Base-by-base conservation (phyloP, 2,888 invertebrate genomes). In the Pristionchus japonicus region DNA sequence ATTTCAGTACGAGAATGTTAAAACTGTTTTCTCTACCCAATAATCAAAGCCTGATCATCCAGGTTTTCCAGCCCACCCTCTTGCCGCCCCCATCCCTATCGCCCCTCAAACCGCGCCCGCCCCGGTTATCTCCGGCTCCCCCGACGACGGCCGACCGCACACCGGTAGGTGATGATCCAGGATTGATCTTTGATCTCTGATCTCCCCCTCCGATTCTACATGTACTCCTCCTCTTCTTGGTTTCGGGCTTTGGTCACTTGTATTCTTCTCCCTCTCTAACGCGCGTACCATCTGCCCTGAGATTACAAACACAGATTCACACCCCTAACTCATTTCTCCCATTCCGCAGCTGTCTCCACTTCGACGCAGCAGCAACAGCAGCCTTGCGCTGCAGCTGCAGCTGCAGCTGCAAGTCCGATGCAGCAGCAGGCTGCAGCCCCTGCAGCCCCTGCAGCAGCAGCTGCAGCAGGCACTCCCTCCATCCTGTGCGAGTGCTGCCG, bases 401-500 rank as follows among this genome's bases (percentile, higher is more conserved):
- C 74, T 37, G 40, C 20, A 40, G 74, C 74, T n/a, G n/a, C n/a
- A n/a, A n/a, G n/a, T n/a, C n/a, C n/a, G n/a, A n/a, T n/a, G n/a
- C n/a, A n/a, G n/a, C n/a, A n/a, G n/a, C n/a, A n/a, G n/a, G 34
- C 43, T 74, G 37, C 40, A 4, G 37, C n/a, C 23, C 3, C 70
- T 31, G 20, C 74, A n/a, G 20, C 74, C 3, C 3, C 74, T 11
- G 20, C 74, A 6, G 4, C 23, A 7, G 9, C 31, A 31, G 31
- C 47, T 47, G 31, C 47, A 13, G 17, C 49, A 4, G 34, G 37
- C 47, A 49, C 82, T 49, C 52, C 82, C 7, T 82, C 49, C 20
- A 61, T 86, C 57, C 74, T 89, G 40, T 90, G 89, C 37, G 67
- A 64, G 31, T 86, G 43, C 67, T 93, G 93, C 88, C 90, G 90